Base-by-base conservation (phyloP, 1,140 invertebrate species). In the Probaryconus sp. region DNA sequence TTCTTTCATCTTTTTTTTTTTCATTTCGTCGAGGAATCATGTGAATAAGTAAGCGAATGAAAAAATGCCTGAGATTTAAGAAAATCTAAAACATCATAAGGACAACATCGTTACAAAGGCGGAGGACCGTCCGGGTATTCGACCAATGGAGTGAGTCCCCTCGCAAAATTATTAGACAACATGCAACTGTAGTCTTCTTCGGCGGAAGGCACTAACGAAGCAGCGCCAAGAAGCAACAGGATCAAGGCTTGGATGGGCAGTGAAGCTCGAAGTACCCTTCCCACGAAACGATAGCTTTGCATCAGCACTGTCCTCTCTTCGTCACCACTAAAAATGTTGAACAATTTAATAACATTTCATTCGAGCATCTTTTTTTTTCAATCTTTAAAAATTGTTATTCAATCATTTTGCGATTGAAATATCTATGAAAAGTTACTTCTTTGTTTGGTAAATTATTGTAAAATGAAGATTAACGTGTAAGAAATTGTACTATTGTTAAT, bases 241-340 rank as follows among this genome's bases (percentile, higher is more conserved):
- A 97, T 93, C 64, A 98, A 87, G 24, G 95, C 94, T 87, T 97
- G 95, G 80, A 98, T 95, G 18, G 96, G 96, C 63, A 98, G 88
- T 7, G 96, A 97, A 24, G 96, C 94, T 80, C 95, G 90, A 56
- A 96, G 89, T 51, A 97, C 96, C 79, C 96, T 92, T 63, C 93
- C 92, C 79, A 97, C 89, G 90, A 96, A 97, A 35, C 92, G 91
- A 78, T 92, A 92, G 71, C 94, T 92, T 79, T 93, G 91, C 30
- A 90, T 89, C 72, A 95, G 88, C 45, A 93, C 90, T 69, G 91
- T 91, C 48, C 81, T 81, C 79, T 87, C 83, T 85, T 86, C 86
- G 85, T 89, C 87, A 85, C 81, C 83, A 87, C 87, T 89, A 86
- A 30, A 88, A 85, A 85, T 84, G n/a, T 16, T 17, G 37, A 48